These are phyloP conservation scores for Dolomedes plantarius DNA, from an alignment of 2,888 invertebrate genomes.

Conservation along the genomic window DNA sequence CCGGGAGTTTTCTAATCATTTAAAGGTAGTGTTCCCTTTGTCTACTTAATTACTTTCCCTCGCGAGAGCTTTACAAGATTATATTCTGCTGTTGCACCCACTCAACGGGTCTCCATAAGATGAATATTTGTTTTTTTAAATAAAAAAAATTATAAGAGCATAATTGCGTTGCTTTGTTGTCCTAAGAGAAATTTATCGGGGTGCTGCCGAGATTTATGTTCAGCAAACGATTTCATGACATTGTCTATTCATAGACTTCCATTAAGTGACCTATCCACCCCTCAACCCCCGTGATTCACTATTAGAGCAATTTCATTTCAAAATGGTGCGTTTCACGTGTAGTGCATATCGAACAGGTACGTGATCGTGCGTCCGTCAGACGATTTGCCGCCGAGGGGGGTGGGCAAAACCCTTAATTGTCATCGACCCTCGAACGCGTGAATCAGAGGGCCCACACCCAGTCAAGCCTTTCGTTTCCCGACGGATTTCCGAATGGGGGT, in stretches of 20 bases:
- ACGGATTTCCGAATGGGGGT: conserved; percentile 20
- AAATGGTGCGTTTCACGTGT: not conserved
- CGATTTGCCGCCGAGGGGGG: conserved; percentile 10
- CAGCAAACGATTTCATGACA: conserved; percentile 1
- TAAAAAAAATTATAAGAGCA: not conserved
- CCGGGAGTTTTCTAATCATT: too few species aligned
- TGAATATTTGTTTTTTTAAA: too few species aligned
- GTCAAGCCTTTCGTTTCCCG: conserved; percentile 10
- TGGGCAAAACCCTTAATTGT: conserved; percentile 53
- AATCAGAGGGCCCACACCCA: conserved; percentile 68
- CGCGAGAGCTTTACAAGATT: too few species aligned
- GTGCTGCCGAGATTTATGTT: not conserved
- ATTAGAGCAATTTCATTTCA: not conserved
- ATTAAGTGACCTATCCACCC: conserved; percentile 11
- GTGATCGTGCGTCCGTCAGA: conserved; percentile 3
- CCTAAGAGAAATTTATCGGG: not conserved
- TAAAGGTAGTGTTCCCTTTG: too few species aligned
- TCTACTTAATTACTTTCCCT: too few species aligned
- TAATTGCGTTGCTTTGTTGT: not conserved
- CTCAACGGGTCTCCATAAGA: too few species aligned
- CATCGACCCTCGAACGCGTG: conserved; percentile 65
- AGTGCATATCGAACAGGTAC: conserved; percentile 10
- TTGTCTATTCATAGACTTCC: conserved; percentile 12
- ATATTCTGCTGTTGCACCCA: too few species aligned
- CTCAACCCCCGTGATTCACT: conserved; percentile 11